Conservation (phyloP, 2,797 vertebrate genomes). For the Clarias platycephalus region DNA sequence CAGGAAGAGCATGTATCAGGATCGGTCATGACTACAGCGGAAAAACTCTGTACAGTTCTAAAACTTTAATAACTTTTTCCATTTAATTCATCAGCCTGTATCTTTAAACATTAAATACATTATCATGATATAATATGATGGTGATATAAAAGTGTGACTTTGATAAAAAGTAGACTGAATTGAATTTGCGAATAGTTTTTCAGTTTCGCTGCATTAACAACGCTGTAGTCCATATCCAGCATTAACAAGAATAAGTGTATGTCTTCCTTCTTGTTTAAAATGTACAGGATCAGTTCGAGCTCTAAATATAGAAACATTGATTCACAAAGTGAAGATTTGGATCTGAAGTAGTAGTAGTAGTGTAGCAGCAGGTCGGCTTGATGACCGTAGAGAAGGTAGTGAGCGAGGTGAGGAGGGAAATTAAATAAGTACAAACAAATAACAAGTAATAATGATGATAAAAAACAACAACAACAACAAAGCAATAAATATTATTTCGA, state of each 20-base stretch:
- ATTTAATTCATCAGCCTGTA: not conserved
- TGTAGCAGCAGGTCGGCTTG: not conserved
- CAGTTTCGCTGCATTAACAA: not conserved
- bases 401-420: not conserved
- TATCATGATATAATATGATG: not conserved
- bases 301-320: not conserved
- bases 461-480: not conserved
- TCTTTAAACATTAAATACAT: not conserved
- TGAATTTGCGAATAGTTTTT: not conserved
- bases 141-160: not conserved
- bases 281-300: not conserved
- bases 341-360: not conserved
- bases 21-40: not conserved
- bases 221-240: not conserved
- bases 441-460: too few species aligned
- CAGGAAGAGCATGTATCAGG: not conserved
- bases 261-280: not conserved
- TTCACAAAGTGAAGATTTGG: not conserved
- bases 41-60: not conserved
- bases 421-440: not conserved
- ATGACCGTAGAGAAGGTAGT: not conserved
- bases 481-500: not conserved
- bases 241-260: not conserved
- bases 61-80: not conserved
- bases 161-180: not conserved